Conservation (phyloP, 2,797 vertebrate genomes). For the Gymnopithys bicolor region DNA sequence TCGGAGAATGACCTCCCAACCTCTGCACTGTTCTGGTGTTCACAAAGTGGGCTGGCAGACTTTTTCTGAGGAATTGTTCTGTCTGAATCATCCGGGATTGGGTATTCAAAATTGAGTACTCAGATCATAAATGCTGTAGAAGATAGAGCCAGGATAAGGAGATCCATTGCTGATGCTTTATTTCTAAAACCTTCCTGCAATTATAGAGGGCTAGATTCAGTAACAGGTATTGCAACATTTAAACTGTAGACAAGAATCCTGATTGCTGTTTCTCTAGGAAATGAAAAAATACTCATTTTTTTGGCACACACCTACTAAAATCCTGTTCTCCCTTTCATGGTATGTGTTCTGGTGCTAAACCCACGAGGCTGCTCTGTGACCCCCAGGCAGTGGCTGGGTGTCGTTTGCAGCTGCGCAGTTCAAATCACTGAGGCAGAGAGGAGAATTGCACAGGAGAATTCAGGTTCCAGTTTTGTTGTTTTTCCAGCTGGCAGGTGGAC, state of each 20-base stretch:
- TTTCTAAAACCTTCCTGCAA: background rate
- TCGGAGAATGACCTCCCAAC: background rate
- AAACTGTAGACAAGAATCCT: background rate
- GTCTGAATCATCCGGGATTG: background rate
- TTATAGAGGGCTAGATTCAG: background rate
- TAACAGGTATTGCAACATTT: rapidly evolving
- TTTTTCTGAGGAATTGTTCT: background rate
- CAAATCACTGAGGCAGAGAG: background rate
- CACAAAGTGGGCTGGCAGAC: background rate
- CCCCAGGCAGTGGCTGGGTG: background rate
- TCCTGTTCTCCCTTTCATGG: rapidly evolving
- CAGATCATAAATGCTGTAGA: background rate
- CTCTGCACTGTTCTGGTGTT: background rate
- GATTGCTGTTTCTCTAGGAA: background rate
- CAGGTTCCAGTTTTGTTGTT: background rate
- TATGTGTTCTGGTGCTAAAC: background rate
- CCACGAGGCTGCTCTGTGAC: background rate
- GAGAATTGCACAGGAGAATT: background rate
- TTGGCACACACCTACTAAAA: background rate
- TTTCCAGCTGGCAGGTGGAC: background rate
- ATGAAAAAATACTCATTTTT: background rate
- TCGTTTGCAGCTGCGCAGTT: background rate
- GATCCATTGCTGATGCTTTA: background rate
- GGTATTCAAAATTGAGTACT: background rate
- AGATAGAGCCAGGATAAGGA: background rate